Evolutionary conservation across 2,797 vertebrate genomes (phyloP), one percentile per base, ranked within the genome.

Genomic region (Distichodus sexfasciatus): DNA sequence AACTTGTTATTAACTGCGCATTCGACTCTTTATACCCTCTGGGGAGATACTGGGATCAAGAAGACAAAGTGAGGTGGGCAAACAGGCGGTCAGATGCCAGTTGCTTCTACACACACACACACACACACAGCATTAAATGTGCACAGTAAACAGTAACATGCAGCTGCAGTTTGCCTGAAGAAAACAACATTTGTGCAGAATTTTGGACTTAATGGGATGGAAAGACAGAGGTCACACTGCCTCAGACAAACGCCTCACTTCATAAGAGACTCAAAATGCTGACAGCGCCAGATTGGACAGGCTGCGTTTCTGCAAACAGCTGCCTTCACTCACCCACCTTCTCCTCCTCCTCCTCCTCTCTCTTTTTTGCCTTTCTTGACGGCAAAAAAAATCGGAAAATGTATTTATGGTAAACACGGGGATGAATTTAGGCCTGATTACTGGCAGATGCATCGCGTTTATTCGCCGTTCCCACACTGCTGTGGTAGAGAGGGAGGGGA

Each of bases 161-260:
- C 83, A 87, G 82, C 85, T 88, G 82, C 72, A 76, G 19, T 63
- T 82, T 82, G 76, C 76, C 85, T 66, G 72, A 79, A 82, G 80
- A 79, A 81, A 84, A 83, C 63, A 82, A 85, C 75, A 87, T 76
- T 74, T 74, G 71, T 69, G 69, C 69, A 79, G 54, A 71, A 50
- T 80, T 65, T 79, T 68, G 68, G 74, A 85, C 73, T 85, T 88
- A 90, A 90, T 90, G 86, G 82, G 82, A 82, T 78, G 83, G 83
- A 90, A 89, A 72, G 61, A 72, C 64, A 61, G 69, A 72, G 64
- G 74, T 72, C 82, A 21, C 33, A 71, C 80, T 76, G 67, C 86
- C 84, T 82, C 76, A 81, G 74, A 87, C 74, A 87, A 82, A 83
- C 24, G 77, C 82, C 81, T 83, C 75, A 81, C 81, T 85, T 83